A percentile compares a stretch with the other conserved stretches of the same genome.
Evolutionary conservation across 2,113 vertebrate species (phyloP).

Genomic region (Tor tambroides): DNA sequence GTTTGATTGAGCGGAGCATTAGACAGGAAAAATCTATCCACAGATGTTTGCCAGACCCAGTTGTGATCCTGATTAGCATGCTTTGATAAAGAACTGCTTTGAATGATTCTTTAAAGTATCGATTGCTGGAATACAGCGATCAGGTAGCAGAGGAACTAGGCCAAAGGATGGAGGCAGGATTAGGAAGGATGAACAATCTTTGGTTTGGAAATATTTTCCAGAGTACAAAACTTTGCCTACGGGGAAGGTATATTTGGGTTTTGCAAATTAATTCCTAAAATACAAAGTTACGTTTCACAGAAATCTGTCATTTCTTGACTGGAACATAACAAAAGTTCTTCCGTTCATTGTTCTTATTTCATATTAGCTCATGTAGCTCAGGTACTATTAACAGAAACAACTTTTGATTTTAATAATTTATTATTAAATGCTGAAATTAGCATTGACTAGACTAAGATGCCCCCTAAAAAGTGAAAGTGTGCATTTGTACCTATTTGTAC

Average conservation of each 20-base stretch:
- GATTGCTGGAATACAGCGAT: slow-evolving; percentile 65
- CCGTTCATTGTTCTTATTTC: too few species aligned
- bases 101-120: slow-evolving; percentile 71
- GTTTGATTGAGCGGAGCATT: slow-evolving; percentile 64
- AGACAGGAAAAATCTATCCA: slow-evolving; percentile 70
- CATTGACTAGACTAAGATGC: too few species aligned
- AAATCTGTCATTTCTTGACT: not conserved
- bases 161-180: slow-evolving; percentile 36
- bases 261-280: not conserved
- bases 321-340: not conserved
- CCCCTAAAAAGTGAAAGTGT: not conserved
- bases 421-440: too few species aligned
- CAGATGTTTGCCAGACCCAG: slow-evolving; percentile 55
- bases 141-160: slow-evolving; percentile 38
- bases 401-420: too few species aligned
- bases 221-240: not conserved
- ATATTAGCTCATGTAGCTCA: too few species aligned
- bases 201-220: not conserved
- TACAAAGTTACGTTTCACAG: not conserved
- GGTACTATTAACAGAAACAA: too few species aligned
- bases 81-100: slow-evolving; percentile 72
- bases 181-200: slow-evolving; percentile 53
- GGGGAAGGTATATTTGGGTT: not conserved
- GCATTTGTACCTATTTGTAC: not conserved
- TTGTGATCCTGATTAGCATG: slow-evolving; percentile 56